phyloP scores from a whole-genome alignment of 2,797 vertebrate species.

The Eospalax fontanierii region DNA sequence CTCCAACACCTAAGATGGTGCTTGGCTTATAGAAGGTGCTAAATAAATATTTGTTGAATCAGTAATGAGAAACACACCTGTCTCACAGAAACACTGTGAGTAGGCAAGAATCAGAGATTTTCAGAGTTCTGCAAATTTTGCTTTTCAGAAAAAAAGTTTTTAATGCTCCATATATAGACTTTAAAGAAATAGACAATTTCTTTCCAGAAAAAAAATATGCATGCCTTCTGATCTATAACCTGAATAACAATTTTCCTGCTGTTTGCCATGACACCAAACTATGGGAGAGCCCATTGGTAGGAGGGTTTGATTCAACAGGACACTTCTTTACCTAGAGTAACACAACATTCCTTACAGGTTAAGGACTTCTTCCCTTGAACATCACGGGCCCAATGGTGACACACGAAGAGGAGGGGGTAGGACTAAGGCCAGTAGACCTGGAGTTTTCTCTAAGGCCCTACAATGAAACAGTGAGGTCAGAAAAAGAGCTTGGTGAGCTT shows the following conservation, averaged over 20 bases:
- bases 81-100: constrained; percentile 20
- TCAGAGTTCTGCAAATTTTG: constrained; percentile 50
- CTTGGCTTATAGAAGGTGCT: constrained; percentile 39
- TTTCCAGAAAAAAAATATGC: constrained; percentile 53
- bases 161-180: background rate
- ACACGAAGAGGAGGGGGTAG: background rate
- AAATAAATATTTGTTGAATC: constrained; percentile 74
- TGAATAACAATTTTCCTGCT: background rate
- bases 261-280: background rate
- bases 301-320: background rate
- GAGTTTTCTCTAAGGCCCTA: background rate
- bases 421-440: background rate
- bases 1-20: constrained; percentile 27
- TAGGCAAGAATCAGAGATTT: constrained; percentile 52
- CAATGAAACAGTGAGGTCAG: background rate
- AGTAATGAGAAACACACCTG: constrained; percentile 70
- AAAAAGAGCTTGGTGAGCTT: background rate
- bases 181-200: background rate
- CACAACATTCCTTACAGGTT: background rate
- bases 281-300: background rate
- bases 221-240: background rate
- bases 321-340: background rate
- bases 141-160: constrained; percentile 36
- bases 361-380: background rate
- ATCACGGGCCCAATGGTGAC: background rate